phyloP scores from a whole-genome alignment of 53 echinoderm and acorn worm species.

The Holothuria leucospilota region DNA sequence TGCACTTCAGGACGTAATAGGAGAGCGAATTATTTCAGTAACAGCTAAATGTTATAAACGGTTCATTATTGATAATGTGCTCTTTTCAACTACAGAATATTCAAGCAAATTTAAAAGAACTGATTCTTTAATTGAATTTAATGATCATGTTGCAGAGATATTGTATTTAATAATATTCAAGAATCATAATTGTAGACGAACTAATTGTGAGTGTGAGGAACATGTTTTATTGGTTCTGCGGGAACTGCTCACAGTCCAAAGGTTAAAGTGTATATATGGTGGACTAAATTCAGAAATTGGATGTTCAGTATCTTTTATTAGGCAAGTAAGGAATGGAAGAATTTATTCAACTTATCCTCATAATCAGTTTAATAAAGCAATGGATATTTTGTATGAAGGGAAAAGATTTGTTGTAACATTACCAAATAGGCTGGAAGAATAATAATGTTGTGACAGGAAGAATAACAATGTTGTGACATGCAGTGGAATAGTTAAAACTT shows the following conservation, averaged over 20 bases:
- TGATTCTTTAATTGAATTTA: slow-evolving; percentile 35
- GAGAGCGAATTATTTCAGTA: neutral
- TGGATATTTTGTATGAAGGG: slow-evolving; percentile 2
- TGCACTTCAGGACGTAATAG: slow-evolving; percentile 32
- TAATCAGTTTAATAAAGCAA: neutral
- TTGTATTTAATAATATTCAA: slow-evolving; percentile 40
- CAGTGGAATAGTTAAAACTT: no score
- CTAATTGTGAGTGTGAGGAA: slow-evolving; percentile 36
- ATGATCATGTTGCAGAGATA: slow-evolving; percentile 27
- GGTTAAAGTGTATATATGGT: slow-evolving; percentile 12
- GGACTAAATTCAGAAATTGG: slow-evolving; percentile 30
- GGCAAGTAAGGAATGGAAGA: slow-evolving; percentile 24
- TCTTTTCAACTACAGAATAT: slow-evolving; percentile 32
- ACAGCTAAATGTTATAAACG: slow-evolving; percentile 33
- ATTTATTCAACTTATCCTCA: slow-evolving; percentile 1
- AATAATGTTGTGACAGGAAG: no score
- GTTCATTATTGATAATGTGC: slow-evolving; percentile 11
- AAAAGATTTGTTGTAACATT: slow-evolving; percentile 29
- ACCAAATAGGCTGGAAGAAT: slow-evolving; percentile 25
- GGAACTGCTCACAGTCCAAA: neutral
- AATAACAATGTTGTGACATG: no score
- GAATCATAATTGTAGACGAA: slow-evolving; percentile 34
- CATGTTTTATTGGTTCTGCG: slow-evolving; percentile 16
- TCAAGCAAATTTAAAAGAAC: slow-evolving; percentile 49
- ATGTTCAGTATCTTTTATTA: slow-evolving; percentile 43